These are phyloP conservation scores for Parasteatoda tepidariorum DNA, from an alignment of 1,140 invertebrate genomes.

Conservation along the genomic window DNA sequence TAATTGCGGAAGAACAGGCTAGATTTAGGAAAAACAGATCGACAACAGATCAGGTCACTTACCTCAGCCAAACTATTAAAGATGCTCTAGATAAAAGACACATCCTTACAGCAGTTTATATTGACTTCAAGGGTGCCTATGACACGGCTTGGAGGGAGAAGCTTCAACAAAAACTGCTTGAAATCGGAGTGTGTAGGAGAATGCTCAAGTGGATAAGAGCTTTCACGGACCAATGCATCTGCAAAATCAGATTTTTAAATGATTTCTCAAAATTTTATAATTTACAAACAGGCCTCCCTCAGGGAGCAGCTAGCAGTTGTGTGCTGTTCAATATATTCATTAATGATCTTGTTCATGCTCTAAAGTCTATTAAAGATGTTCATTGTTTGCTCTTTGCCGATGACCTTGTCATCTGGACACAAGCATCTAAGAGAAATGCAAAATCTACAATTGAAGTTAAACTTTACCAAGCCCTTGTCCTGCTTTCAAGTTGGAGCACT, in stretches of 20 bases:
- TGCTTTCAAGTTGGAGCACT: not conserved
- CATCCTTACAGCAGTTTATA: not conserved
- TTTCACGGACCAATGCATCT: slow-evolving; percentile 4
- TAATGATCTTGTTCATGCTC: not conserved
- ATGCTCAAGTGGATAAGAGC: not conserved
- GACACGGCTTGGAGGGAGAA: not conserved
- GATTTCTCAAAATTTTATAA: slow-evolving; percentile 5
- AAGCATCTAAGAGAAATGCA: not conserved
- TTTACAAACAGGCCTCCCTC: not conserved
- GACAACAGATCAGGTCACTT: not conserved
- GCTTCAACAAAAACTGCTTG: not conserved
- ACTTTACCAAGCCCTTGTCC: not conserved
- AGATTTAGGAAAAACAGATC: not conserved
- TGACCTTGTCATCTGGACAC: not conserved
- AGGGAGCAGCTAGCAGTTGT: not conserved
- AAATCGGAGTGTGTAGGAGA: not conserved
- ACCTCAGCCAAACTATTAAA: not conserved
- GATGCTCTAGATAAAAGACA: not conserved
- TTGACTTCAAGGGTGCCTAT: slow-evolving; percentile 1
- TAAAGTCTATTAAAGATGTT: slow-evolving; percentile 1
- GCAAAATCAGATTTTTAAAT: not conserved
- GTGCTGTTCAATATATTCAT: slow-evolving; percentile 3
- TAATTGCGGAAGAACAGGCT: not conserved
- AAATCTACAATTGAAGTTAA: not conserved
- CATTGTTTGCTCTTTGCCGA: not conserved